Conservation (phyloP, 2,113 vertebrate genomes). For the Eolophus roseicapilla region DNA sequence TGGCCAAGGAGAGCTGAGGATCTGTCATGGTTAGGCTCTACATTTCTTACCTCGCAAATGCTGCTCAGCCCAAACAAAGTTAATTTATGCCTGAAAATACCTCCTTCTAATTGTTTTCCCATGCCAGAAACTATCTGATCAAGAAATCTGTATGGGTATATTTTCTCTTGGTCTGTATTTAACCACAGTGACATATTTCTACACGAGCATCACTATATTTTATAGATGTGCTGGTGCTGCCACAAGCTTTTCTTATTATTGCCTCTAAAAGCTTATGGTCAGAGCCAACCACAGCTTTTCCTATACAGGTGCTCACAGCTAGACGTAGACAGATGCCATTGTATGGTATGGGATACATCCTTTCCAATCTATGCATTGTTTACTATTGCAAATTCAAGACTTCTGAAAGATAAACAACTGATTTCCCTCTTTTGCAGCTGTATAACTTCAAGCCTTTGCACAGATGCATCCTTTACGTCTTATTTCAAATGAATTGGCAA, state of each 20-base stretch:
- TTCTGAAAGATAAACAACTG: slow-evolving; percentile 21
- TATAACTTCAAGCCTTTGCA: background rate
- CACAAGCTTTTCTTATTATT: slow-evolving; percentile 1
- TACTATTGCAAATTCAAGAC: background rate
- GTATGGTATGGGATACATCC: background rate
- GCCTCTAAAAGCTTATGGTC: slow-evolving; percentile 17
- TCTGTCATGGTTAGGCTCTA: background rate
- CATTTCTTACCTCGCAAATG: background rate
- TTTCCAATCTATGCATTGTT: background rate
- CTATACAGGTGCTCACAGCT: background rate
- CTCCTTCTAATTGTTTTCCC: background rate
- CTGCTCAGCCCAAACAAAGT: background rate
- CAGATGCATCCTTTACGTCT: slow-evolving; percentile 14
- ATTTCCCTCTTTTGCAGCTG: slow-evolving; percentile 3
- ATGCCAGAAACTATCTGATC: background rate
- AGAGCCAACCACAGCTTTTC: background rate
- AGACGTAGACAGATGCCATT: background rate
- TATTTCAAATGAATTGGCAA: slow-evolving; percentile 20
- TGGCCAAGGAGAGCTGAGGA: background rate
- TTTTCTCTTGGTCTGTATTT: background rate
- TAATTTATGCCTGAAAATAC: background rate
- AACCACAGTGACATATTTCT: slow-evolving; percentile 22
- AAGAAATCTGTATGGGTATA: background rate
- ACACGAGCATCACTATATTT: background rate
- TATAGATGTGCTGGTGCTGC: background rate